phyloP scores from a whole-genome alignment of 2,797 vertebrate genomes.

The Lithobates sylvaticus region DNA sequence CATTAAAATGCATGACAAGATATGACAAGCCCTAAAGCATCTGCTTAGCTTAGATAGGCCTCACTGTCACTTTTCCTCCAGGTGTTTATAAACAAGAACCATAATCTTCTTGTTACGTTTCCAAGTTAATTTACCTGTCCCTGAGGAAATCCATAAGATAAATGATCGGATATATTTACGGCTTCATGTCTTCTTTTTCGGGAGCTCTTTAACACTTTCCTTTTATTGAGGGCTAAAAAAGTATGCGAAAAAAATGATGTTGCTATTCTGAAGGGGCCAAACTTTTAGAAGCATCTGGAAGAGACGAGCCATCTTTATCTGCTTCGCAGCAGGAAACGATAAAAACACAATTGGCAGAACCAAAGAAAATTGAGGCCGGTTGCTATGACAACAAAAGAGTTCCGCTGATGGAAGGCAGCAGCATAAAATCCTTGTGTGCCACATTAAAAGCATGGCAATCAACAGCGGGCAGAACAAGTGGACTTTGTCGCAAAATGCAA shows the following conservation, averaged over 20 bases:
- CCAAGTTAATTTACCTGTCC: not conserved
- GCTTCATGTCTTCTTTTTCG: not conserved
- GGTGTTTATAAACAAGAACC: not conserved
- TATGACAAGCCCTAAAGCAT: not conserved
- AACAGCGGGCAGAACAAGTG: conserved; percentile 71
- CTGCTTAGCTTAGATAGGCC: not conserved
- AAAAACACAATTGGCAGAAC: conserved; percentile 81
- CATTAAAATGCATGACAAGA: not conserved
- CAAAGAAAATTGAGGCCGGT: conserved; percentile 80
- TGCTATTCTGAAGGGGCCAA: conserved; percentile 64
- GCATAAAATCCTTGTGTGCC: conserved; percentile 75
- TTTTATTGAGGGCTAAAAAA: not conserved
- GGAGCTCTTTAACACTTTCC: not conserved
- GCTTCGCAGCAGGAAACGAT: conserved; percentile 78
- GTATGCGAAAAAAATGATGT: not conserved
- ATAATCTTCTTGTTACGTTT: not conserved
- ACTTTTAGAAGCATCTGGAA: conserved; percentile 70
- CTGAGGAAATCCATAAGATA: not conserved
- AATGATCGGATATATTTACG: not conserved
- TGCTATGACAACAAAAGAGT: conserved; percentile 83
- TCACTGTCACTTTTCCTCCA: not conserved
- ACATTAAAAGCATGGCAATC: conserved; percentile 78
- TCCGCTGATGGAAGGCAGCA: conserved; percentile 76
- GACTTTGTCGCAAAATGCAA: conserved; percentile 36
- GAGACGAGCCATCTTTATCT: conserved; percentile 79